A percentile compares a stretch with the other conserved stretches of the same genome.
Evolutionary conservation across 35 echinoderm and acorn worm species (phyloP).

Genomic region (Amphiura filiformis): DNA sequence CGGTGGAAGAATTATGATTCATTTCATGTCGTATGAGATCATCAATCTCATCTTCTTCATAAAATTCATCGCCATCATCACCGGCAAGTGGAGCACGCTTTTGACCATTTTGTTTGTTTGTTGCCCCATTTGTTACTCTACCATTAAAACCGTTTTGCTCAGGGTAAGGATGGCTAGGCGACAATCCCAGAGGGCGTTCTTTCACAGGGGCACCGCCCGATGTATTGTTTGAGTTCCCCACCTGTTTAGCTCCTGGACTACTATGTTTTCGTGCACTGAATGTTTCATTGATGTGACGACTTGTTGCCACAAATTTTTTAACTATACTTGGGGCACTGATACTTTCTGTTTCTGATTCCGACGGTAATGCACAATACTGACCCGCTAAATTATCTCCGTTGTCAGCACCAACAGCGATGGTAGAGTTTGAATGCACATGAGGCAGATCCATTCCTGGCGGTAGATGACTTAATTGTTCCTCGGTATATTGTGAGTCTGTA

Average conservation of each 20-base stretch:
- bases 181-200: not conserved
- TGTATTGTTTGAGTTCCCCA: not conserved
- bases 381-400: not conserved
- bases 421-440: not conserved
- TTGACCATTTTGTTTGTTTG: not conserved
- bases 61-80: not conserved
- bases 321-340: not conserved
- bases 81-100: not conserved
- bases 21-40: not conserved
- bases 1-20: not conserved
- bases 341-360: not conserved
- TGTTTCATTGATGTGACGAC: not conserved
- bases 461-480: slow-evolving; percentile 37
- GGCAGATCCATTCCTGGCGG: slow-evolving; percentile 29
- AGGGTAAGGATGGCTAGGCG: not conserved
- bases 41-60: not conserved
- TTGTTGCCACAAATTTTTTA: not conserved
- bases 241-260: not conserved
- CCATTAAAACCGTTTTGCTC: not conserved
- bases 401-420: not conserved
- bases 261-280: not conserved
- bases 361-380: not conserved
- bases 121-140: not conserved
- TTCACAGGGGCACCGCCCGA: not conserved
- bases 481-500: slow-evolving; percentile 43